Conservation (phyloP, 2,113 vertebrate species). For the Leuciscus idus region DNA sequence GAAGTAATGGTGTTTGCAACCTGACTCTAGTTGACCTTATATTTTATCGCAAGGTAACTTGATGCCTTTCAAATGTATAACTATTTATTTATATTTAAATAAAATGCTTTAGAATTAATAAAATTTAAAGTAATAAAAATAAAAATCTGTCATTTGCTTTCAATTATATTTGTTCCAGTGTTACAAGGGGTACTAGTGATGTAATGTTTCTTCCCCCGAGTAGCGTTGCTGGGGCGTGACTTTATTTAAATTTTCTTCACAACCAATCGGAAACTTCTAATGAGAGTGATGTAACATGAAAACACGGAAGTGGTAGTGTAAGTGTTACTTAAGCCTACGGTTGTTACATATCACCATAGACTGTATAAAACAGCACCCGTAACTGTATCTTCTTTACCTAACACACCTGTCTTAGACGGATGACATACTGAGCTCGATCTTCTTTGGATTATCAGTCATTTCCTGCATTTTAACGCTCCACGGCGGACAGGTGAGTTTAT, state of each 20-base stretch:
- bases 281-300: constrained; percentile 8
- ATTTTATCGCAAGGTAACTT: background rate
- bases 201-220: background rate
- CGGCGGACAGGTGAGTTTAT: constrained; percentile 5
- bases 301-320: constrained; percentile 30
- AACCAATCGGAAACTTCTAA: background rate
- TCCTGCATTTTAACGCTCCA: background rate
- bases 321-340: background rate
- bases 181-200: background rate
- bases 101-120: background rate
- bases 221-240: background rate
- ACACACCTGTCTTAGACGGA: background rate
- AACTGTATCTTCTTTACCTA: background rate
- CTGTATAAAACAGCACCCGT: too few relatives aligned
- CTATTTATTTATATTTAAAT: background rate
- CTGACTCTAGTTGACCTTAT: constrained; percentile 7
- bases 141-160: background rate
- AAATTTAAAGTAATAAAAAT: background rate
- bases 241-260: background rate
- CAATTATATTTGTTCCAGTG: background rate
- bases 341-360: background rate
- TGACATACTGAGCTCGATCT: background rate
- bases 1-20: background rate
- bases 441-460: background rate
- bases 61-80: constrained; percentile 9